These are phyloP conservation scores for Botia almorhae DNA, from an alignment of 2,797 vertebrate species.

Conservation along the genomic window DNA sequence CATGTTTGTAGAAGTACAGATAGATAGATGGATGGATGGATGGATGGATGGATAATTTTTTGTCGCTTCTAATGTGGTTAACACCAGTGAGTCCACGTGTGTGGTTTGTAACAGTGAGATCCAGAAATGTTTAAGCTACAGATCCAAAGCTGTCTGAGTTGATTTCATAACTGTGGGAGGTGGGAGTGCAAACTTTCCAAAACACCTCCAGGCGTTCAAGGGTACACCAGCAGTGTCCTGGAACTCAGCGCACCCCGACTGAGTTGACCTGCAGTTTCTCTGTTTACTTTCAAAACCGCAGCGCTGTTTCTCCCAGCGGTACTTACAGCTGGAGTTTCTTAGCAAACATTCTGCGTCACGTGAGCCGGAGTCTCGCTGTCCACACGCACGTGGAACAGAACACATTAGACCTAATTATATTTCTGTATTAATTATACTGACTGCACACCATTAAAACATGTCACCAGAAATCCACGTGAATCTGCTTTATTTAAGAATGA, in stretches of 20 bases:
- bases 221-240: conserved; percentile 61
- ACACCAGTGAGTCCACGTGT: no score
- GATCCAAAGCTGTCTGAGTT: conserved; percentile 48
- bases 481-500: background rate
- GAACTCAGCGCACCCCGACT: conserved; percentile 47
- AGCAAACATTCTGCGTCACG: conserved; percentile 38
- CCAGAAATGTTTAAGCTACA: conserved; percentile 12
- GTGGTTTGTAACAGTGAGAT: conserved; percentile 19
- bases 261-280: conserved; percentile 36
- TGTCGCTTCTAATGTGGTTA: no score
- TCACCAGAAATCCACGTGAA: background rate
- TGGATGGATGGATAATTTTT: no score
- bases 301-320: conserved; percentile 54
- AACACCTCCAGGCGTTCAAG: conserved; percentile 60
- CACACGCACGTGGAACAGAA: conserved; percentile 13
- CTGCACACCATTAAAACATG: no score
- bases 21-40: fast-evolving
- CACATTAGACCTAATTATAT: background rate
- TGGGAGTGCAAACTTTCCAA: conserved; percentile 63
- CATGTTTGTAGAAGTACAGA: no score
- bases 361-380: background rate
- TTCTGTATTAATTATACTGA: no score
- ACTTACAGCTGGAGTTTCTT: conserved; percentile 58
- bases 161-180: conserved; percentile 41
- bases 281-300: conserved; percentile 67